Base-by-base conservation (phyloP, 2,797 vertebrate genomes). In the Trachops cirrhosus region DNA sequence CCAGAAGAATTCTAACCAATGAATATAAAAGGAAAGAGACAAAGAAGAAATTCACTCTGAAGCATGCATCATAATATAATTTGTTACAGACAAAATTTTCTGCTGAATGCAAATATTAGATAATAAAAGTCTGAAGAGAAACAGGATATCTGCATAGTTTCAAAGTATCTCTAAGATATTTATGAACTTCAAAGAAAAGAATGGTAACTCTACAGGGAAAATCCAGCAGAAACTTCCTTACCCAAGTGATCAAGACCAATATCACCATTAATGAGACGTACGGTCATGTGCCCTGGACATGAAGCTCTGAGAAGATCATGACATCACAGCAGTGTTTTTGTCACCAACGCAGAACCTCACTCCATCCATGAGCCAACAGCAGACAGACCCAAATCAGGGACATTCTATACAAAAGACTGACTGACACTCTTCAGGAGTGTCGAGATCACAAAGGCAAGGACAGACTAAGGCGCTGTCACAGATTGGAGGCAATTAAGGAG, bases 1-100 rank as follows among this genome's bases (percentile, higher is more conserved):
- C 59, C 57, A 67, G 59, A 93, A 37, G n/a, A 96, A 85, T 85
- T 83, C 22, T 24, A 93, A 37, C 73, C 59, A 94, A 59, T 82
- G 77, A 62, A 57, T 59, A 48, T 1, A 59, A 29, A 86, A 71
- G 32, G 16, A 87, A 85, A 93, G 11, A 83, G 5, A 21, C 12
- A 82, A 95, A 89, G 89, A 86, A 73, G 67, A 83, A 90, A 92
- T 21, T 62, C n/a, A 73, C 22, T 75, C 21, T 54, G 71, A 93
- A n/a, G 26, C 44, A 89, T 87, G 67, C 22, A 44, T 54, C 18
- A 44, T 1, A 44, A n/a, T 64, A 50, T 50, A 19, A 57, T 80
- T 48, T 88, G 32, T 59, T 68, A 14, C 0, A 82, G 22, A 70
- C 21, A 87, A 90, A 26, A 52, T 46, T 82, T 32, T 14, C 7